phyloP scores from a whole-genome alignment of 2,113 vertebrate species.

The Sander lucioperca region DNA sequence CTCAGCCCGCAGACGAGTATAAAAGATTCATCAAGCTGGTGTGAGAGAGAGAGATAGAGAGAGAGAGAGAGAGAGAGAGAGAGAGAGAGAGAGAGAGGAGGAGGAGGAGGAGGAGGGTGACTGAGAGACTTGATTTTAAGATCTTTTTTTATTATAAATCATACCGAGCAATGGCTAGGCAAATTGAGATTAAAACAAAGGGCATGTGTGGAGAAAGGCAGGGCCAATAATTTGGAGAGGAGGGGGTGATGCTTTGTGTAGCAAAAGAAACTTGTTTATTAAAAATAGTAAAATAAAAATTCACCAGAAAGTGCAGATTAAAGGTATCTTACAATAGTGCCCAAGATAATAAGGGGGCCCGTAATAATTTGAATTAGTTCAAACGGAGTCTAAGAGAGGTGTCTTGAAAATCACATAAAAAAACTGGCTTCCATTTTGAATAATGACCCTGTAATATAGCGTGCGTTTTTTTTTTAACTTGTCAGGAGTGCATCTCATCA shows the following conservation, averaged over 20 bases:
- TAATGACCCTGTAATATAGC: neutral
- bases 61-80: too few relatives aligned
- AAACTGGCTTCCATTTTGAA: conserved; percentile 23
- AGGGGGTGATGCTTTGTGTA: neutral
- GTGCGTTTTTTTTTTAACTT: neutral
- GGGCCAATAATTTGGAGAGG: conserved; percentile 1
- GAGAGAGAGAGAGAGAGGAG: conserved; percentile 54
- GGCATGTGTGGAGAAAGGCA: neutral
- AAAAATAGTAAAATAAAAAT: neutral
- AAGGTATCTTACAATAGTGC: neutral
- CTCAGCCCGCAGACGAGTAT: conserved; percentile 57
- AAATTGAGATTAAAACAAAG: conserved; percentile 42
- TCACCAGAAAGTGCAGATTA: neutral
- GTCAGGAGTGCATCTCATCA: neutral
- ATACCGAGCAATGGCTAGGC: conserved; percentile 36
- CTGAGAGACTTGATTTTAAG: conserved; percentile 53
- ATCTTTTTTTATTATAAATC: conserved; percentile 68
- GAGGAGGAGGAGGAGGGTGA: conserved; percentile 19
- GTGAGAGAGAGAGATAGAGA: too few relatives aligned
- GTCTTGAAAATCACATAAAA: neutral
- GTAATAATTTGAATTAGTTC: neutral
- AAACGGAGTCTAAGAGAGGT: neutral
- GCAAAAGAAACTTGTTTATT: neutral
- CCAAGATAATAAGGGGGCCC: neutral
- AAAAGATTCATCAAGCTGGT: conserved; percentile 82